Evolutionary conservation across 2,888 invertebrate species (phyloP).

Genomic region (Mantis religiosa): DNA sequence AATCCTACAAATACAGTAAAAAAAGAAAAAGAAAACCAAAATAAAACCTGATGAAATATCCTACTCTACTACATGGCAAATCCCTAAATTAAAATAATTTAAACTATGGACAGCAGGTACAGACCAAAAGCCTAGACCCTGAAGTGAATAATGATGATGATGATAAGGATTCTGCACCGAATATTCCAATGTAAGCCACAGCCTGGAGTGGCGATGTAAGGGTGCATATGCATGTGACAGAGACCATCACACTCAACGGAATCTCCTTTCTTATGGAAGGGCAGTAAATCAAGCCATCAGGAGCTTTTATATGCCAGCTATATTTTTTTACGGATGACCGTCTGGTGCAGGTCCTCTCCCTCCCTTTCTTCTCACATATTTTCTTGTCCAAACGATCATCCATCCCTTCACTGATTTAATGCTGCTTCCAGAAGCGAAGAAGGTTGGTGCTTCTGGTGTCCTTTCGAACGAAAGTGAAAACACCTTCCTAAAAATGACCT

Average conservation of each 20-base stretch:
- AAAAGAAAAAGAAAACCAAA: no score
- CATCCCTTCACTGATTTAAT: neutral
- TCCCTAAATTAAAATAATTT: no score
- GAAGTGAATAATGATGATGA: no score
- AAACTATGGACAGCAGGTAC: no score
- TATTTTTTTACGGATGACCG: neutral
- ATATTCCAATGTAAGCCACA: no score
- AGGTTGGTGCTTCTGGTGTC: neutral
- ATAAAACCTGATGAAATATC: no score
- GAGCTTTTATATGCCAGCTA: neutral
- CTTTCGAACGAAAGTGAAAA: neutral
- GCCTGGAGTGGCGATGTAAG: no score
- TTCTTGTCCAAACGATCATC: neutral
- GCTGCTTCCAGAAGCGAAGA: neutral
- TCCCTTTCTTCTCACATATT: neutral
- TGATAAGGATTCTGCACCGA: no score
- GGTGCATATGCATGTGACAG: no score
- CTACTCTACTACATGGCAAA: no score
- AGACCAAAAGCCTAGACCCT: no score
- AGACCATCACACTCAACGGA: neutral
- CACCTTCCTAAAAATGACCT: neutral
- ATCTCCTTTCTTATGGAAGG: neutral
- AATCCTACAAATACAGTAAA: no score
- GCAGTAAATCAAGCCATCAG: conserved; percentile 8
- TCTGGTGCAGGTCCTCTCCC: neutral